Evolutionary conservation across 92 coral and sea anemone species (phyloP), one percentile per base, ranked within the genome.

Genomic region (Diadumene lineata): DNA sequence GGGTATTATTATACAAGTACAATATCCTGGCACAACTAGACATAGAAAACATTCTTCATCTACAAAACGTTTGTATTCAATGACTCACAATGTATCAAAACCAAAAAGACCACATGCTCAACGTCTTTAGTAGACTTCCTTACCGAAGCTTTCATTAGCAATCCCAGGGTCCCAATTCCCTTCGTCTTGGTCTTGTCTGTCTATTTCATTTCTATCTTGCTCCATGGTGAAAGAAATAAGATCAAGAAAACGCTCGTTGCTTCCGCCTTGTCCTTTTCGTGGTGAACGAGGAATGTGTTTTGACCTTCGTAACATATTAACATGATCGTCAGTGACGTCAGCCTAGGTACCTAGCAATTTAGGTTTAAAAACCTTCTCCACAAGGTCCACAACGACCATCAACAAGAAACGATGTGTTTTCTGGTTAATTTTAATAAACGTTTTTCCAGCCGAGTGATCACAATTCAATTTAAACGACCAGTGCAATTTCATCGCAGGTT

Each of bases 211-310:
- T 6, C n/a, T 53, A 21, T 53, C 33, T 7, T 22, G 22, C 55
- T 56, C 75, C 75, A 70, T 56, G 50, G 22, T 33, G 66, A 10
- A 31, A 25, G 50, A 70, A 23, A 56, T 38, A 26, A 72, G 19
- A 34, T 72, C 77, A 23, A 72, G 77, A 7, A 72, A 72, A 15
- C 62, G 53, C 66, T 72, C 77, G 77, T 72, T 72, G 60, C 77
- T 72, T 55, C 77, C n/a, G n/a, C n/a, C n/a, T n/a, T n/a, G n/a
- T n/a, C n/a, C 24, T 56, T 65, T 72, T 46, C 66, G 32, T 46
- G 62, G 66, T 48, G 77, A 53, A 3, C n/a, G 3, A 53, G 58
- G 1, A 60, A 8, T 44, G 26, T 60, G 19, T 21, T 22, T 32
- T 21, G 62, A 56, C 71, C 56, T 56, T 56, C 26, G 66, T 72